These are phyloP conservation scores for Rhynchotus rufescens DNA, from an alignment of 2,797 vertebrate genomes.

Conservation along the genomic window DNA sequence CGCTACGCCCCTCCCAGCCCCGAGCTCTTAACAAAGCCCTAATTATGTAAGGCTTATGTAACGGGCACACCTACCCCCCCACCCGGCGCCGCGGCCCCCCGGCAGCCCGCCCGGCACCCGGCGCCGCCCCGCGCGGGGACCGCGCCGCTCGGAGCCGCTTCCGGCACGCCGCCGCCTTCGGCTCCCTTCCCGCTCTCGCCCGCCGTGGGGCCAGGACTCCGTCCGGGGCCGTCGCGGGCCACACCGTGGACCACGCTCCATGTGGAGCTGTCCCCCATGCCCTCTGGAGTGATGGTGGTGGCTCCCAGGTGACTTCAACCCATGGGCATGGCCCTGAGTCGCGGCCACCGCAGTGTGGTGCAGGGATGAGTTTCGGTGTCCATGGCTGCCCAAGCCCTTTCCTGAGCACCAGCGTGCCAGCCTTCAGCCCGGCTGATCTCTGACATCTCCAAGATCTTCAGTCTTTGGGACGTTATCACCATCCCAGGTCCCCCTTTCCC, in stretches of 20 bases:
- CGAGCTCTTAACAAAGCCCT: conserved; percentile 64
- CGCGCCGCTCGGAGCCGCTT: neutral
- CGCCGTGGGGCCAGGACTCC: neutral
- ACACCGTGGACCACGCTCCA: no score
- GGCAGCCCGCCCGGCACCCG: neutral
- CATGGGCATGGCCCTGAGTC: no score
- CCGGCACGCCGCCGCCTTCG: neutral
- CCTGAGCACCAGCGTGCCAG: no score
- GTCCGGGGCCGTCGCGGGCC: neutral
- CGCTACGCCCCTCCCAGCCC: conserved; percentile 6
- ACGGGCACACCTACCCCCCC: conserved; percentile 50
- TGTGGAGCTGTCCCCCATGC: neutral
- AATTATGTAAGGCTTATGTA: conserved; percentile 73
- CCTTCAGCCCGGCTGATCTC: no score
- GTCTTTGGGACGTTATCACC: neutral
- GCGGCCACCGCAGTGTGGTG: no score
- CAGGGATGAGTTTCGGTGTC: no score
- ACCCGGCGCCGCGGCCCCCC: neutral
- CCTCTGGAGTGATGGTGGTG: no score
- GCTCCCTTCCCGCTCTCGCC: neutral
- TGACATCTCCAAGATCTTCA: neutral
- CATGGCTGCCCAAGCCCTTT: no score
- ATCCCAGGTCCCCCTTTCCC: neutral
- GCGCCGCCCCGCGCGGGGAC: no score
- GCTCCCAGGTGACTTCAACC: no score